These are phyloP conservation scores for Tipula confusa DNA, from an alignment of 2,888 invertebrate species.

Conservation along the genomic window DNA sequence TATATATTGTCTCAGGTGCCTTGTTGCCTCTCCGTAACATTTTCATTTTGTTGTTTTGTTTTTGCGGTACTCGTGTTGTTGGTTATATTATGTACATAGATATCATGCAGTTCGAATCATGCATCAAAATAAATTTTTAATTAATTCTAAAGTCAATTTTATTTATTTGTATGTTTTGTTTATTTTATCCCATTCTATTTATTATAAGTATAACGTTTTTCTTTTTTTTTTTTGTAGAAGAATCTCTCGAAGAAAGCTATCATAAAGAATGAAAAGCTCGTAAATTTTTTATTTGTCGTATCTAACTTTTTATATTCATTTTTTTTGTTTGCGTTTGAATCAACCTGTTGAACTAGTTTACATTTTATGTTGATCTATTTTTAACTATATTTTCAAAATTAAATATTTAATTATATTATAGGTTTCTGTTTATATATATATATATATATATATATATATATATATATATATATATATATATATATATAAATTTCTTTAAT, in stretches of 20 bases:
- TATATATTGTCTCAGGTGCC: neutral
- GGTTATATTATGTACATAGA: neutral
- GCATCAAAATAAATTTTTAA: neutral
- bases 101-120: neutral
- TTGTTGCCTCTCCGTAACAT: neutral
- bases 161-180: neutral
- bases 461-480: neutral
- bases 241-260: neutral
- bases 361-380: slow-evolving; percentile 21
- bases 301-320: neutral
- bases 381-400: neutral
- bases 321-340: neutral
- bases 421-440: neutral
- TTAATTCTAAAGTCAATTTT: neutral
- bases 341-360: slow-evolving; percentile 25
- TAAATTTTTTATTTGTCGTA: slow-evolving; percentile 8
- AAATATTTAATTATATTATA: neutral
- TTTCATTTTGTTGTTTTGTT: neutral
- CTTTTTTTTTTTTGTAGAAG: neutral
- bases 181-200: neutral
- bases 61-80: neutral
- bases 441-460: too few species aligned
- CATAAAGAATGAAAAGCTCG: neutral
- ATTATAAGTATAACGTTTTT: neutral
- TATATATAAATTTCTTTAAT: too few species aligned